phyloP scores from a whole-genome alignment of 2,888 invertebrate species.

The Phyto melanocephala region DNA sequence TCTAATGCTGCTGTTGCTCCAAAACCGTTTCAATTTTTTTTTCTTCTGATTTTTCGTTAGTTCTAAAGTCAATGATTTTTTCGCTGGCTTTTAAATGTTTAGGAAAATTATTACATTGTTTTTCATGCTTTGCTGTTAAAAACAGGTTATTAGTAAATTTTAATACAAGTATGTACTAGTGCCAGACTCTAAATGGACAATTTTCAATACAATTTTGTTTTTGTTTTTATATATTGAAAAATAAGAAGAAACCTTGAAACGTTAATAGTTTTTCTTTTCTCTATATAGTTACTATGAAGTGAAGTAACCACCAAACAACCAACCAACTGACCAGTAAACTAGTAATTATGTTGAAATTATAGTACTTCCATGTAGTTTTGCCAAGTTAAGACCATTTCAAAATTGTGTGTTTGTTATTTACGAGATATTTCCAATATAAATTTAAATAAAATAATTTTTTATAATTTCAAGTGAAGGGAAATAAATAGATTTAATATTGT shows the following conservation, averaged over 20 bases:
- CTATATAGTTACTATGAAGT: not conserved
- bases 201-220: not conserved
- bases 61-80: constrained; percentile 33
- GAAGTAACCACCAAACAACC: constrained; percentile 16
- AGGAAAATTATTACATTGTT: constrained; percentile 57
- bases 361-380: constrained; percentile 20
- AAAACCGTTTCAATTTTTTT: not conserved
- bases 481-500: not conserved
- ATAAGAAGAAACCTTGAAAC: constrained; percentile 43
- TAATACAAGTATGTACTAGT: not conserved
- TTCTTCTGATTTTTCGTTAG: not conserved
- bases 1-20: constrained; percentile 5
- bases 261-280: constrained; percentile 12
- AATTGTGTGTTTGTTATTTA: not conserved
- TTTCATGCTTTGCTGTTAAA: constrained; percentile 10
- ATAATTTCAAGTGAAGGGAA: constrained; percentile 36
- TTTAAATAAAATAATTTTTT: constrained; percentile 40
- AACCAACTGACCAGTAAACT: not conserved
- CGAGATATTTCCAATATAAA: constrained; percentile 11
- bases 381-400: not conserved
- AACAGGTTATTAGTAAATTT: constrained; percentile 61
- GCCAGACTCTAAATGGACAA: not conserved
- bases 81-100: not conserved
- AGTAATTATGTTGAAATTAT: constrained; percentile 48
- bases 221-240: not conserved